A percentile compares a stretch with the other conserved stretches of the same genome.
Conservation (phyloP, 1,140 invertebrate genomes). For the Helicoverpa armigera region DNA sequence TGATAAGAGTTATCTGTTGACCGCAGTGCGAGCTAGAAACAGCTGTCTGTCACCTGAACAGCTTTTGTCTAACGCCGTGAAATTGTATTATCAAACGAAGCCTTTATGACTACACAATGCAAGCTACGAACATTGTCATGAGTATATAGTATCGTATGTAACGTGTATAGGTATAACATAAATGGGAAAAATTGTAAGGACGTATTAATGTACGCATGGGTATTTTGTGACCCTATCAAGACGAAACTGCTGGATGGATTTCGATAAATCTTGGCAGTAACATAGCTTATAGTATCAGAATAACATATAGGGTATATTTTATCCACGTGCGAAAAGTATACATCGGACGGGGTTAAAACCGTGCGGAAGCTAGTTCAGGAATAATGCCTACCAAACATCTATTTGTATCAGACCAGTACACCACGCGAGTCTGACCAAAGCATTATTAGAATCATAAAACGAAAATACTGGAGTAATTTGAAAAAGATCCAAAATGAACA, state of each 20-base stretch:
- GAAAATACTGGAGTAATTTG: slow-evolving; percentile 37
- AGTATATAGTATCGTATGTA: no score
- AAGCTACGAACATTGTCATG: slow-evolving; percentile 27
- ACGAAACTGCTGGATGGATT: no score
- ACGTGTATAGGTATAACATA: no score
- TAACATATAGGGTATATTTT: no score
- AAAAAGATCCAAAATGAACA: slow-evolving; percentile 39
- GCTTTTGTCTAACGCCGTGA: slow-evolving; percentile 20
- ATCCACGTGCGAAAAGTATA: no score
- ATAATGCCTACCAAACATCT: not conserved
- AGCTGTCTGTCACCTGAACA: slow-evolving; percentile 55
- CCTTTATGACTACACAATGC: slow-evolving; percentile 19
- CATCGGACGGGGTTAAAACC: no score
- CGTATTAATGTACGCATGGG: no score
- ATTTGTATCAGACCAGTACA: slow-evolving; percentile 31
- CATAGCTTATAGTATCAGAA: no score
- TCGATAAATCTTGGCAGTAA: no score
- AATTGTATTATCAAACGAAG: slow-evolving; percentile 36
- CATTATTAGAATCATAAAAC: slow-evolving; percentile 33
- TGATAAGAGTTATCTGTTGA: slow-evolving; percentile 61
- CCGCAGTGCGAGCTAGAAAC: slow-evolving; percentile 51
- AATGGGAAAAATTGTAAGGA: no score
- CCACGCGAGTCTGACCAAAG: slow-evolving; percentile 26
- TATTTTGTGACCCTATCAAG: no score
- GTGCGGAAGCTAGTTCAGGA: not conserved